Conservation (phyloP, 2,888 invertebrate species). For the Ormyrus rosae region DNA sequence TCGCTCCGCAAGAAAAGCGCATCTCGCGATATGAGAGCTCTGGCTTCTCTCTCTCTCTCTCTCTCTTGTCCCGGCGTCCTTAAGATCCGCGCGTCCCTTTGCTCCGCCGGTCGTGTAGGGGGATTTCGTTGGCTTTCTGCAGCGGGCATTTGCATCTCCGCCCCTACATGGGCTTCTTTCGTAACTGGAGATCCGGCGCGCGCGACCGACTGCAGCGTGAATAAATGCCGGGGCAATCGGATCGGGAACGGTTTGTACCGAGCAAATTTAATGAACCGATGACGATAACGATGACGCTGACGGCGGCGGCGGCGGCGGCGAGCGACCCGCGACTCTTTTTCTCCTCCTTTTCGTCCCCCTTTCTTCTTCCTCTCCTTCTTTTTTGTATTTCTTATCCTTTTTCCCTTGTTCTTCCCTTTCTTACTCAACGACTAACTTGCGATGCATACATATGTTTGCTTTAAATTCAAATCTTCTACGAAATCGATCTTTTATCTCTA, state of each 20-base stretch:
- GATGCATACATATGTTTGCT: neutral
- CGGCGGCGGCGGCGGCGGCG: constrained; percentile 19
- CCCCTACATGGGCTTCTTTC: constrained; percentile 50
- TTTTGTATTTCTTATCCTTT: constrained; percentile 13
- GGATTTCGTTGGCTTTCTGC: constrained; percentile 38
- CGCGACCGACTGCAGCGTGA: constrained; percentile 40
- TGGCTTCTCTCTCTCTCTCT: constrained; percentile 38
- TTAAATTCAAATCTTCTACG: neutral
- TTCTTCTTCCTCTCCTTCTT: constrained; percentile 25
- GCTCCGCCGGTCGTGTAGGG: constrained; percentile 8
- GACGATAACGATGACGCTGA: constrained; percentile 54
- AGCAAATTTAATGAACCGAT: constrained; percentile 55
- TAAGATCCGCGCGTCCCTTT: constrained; percentile 8
- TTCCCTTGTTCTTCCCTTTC: neutral
- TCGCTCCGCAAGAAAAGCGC: neutral
- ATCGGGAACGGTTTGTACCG: constrained; percentile 52
- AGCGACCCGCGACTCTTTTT: constrained; percentile 40
- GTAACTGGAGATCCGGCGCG: constrained; percentile 36
- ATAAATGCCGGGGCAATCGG: constrained; percentile 52
- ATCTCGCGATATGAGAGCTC: constrained; percentile 55
- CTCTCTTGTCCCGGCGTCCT: neutral
- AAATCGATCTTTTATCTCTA: constrained; percentile 13
- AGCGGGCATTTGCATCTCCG: constrained; percentile 48
- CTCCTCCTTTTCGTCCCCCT: constrained; percentile 23
- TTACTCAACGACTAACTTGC: too few species aligned